Evolutionary conservation across 2,797 vertebrate species (phyloP).

Genomic region (Gallinago solitaria): DNA sequence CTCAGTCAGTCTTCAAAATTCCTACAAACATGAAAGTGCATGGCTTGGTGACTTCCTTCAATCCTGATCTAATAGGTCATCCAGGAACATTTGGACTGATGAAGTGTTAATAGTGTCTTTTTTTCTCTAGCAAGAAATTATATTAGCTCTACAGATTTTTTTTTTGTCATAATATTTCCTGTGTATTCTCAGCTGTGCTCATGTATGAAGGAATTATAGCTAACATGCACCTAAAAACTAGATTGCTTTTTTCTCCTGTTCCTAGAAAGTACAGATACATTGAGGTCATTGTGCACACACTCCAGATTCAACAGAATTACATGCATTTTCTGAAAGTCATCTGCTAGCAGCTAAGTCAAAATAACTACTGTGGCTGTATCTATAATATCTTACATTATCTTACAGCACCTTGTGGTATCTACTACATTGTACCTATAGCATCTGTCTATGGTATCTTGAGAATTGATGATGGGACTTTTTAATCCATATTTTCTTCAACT

Average conservation of each 20-base stretch:
- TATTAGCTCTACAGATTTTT: neutral
- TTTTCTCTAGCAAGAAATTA: neutral
- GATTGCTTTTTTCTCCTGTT: neutral
- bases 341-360: neutral
- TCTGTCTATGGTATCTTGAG: neutral
- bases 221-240: neutral
- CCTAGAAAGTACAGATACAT: neutral
- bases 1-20: neutral
- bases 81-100: neutral
- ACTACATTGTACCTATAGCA: neutral
- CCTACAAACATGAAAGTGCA: neutral
- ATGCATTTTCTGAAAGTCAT: neutral
- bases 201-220: neutral
- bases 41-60: neutral
- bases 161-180: neutral
- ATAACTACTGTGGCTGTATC: neutral
- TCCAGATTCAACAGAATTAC: neutral
- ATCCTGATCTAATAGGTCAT: neutral
- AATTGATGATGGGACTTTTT: neutral
- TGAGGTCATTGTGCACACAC: rapidly evolving
- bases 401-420: neutral
- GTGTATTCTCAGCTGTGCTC: neutral
- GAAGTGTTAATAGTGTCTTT: neutral
- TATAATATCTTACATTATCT: neutral
- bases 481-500: neutral